Base-by-base conservation (phyloP, 2,888 invertebrate species). In the Mythimna albipuncta region DNA sequence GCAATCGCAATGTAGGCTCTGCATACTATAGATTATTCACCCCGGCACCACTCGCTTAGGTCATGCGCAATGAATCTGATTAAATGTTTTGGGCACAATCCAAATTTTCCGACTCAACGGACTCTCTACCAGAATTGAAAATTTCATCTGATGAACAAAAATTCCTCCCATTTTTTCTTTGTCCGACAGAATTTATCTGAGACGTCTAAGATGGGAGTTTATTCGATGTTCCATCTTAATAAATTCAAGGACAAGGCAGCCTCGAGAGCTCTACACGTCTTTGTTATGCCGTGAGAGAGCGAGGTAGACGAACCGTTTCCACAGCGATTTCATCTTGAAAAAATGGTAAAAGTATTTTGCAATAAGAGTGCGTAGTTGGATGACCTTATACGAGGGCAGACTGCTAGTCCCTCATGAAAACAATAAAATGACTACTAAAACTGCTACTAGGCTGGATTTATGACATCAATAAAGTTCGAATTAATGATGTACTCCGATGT, bases 21-120 rank as follows among this genome's bases (percentile, higher is more conserved):
- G 87, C 87, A 87, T 81, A 74, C 72, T 86, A 88, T 87, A 90
- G 91, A 90, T 90, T 93, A 89, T 93, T 93, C 92, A 93, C 91
- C 92, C 87, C 90, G 84, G 72, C 83, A 83, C 72, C 82, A 82
- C 77, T 82, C 86, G 86, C 76, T 86, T 85, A 88, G 92, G 89
- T 90, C 90, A 91, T 90, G 92, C 91, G 91, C 92, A 89, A 87
- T 92, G 91, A 91, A 91, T 89, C 88, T 82, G 72, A 85, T 82
- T 79, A 86, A 85, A 85, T 75, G 69, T 87, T 89, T 91, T 91
- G 89, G 91, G 87, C 71, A 81, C 82, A 72, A 81, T 89, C 91
- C 91, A 89, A 89, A 83, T 79, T 71, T 80, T 85, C 65, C 66
- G 67, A 64, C 75, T 68, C 63, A 66, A 69, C 69, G 57, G 64